Evolutionary conservation across 2,797 vertebrate genomes (phyloP).

Genomic region (Bovichtus diacanthus): DNA sequence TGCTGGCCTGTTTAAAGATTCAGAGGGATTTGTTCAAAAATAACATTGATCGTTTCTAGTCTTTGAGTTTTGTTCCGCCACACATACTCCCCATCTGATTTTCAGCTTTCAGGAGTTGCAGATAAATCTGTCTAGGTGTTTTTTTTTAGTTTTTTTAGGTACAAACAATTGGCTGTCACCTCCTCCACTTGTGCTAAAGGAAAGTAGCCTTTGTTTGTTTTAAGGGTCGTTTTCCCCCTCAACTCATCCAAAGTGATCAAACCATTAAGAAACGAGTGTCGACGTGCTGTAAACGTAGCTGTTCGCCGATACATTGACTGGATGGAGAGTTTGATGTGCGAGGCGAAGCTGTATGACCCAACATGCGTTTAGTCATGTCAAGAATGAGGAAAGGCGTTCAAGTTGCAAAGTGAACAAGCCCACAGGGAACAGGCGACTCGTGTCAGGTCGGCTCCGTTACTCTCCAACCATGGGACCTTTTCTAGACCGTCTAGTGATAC

Average conservation of each 20-base stretch:
- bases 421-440: not conserved
- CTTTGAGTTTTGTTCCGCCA: not conserved
- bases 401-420: not conserved
- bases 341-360: conserved; percentile 19
- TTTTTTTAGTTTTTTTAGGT: too few relatives aligned
- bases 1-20: not conserved
- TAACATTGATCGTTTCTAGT: too few relatives aligned
- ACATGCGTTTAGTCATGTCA: conserved; percentile 28
- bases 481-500: not conserved
- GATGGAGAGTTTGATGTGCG: not conserved
- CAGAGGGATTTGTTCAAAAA: not conserved
- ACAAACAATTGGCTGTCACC: too few relatives aligned
- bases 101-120: not conserved
- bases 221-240: accelerated
- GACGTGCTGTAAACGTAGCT: not conserved
- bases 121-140: conserved; percentile 3
- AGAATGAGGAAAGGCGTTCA: conserved; percentile 70
- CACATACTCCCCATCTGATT: not conserved
- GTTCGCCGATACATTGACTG: accelerated
- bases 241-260: not conserved
- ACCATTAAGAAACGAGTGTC: not conserved
- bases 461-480: conserved; percentile 62
- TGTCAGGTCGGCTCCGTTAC: conserved; percentile 1
- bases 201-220: not conserved
- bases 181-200: not conserved